phyloP scores from a whole-genome alignment of 2,113 vertebrate genomes.

The Cairina moschata region DNA sequence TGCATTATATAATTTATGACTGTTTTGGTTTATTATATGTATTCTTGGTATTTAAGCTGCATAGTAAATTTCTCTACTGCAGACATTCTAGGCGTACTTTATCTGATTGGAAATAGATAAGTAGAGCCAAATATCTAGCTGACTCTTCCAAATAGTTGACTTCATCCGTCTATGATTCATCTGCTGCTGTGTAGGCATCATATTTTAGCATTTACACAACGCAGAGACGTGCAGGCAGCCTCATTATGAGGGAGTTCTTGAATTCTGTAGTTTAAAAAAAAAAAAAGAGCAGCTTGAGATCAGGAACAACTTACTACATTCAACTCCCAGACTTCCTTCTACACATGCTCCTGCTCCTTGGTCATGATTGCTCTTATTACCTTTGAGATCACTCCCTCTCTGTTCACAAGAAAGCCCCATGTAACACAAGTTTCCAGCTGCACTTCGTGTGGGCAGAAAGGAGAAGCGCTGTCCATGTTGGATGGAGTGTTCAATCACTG shows the following conservation, averaged over 20 bases:
- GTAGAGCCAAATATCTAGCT: background rate
- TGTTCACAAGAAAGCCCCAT: background rate
- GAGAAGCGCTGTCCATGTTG: background rate
- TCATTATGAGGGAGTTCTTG: background rate
- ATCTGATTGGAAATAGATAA: background rate
- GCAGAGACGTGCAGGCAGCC: fast-evolving
- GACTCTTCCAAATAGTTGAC: background rate
- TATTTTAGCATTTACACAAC: background rate
- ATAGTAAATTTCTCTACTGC: background rate
- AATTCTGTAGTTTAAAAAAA: background rate
- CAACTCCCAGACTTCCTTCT: background rate
- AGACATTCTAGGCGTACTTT: background rate
- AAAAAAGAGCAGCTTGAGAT: background rate
- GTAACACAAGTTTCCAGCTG: background rate
- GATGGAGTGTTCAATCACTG: background rate
- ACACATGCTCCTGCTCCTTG: background rate
- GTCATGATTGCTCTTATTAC: background rate
- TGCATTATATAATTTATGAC: background rate
- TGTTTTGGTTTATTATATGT: background rate
- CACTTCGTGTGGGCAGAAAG: background rate
- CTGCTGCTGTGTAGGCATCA: background rate
- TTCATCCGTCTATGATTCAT: background rate
- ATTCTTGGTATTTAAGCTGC: background rate
- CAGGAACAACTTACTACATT: background rate
- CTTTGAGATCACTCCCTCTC: background rate